A percentile compares a stretch with the other conserved stretches of the same genome.
phyloP scores from a whole-genome alignment of 1,140 invertebrate genomes.

The Nephila pilipes region DNA sequence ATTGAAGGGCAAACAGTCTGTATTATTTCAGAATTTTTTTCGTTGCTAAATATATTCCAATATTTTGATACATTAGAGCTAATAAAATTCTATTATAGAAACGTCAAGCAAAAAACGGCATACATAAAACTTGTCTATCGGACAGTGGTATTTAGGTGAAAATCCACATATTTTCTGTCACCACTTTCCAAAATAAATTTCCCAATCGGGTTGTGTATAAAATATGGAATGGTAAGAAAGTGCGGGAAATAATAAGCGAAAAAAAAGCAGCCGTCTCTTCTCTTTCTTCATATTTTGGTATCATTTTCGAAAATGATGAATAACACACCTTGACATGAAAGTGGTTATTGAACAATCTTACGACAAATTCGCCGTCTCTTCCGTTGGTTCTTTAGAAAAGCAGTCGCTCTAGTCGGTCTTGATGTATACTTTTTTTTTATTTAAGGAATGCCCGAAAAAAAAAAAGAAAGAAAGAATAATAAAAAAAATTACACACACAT shows the following conservation, averaged over 20 bases:
- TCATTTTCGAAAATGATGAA: slow-evolving; percentile 51
- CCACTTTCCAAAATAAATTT: slow-evolving; percentile 18
- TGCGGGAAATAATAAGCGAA: neutral
- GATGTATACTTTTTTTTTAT: slow-evolving; percentile 48
- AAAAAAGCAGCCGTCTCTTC: neutral
- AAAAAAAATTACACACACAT: neutral
- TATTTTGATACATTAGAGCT: no score
- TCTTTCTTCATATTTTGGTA: slow-evolving; percentile 11
- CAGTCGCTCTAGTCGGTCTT: neutral
- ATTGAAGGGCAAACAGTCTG: no score
- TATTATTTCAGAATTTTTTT: no score
- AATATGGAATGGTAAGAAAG: neutral
- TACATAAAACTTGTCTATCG: no score
- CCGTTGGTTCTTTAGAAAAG: neutral
- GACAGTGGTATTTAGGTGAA: neutral
- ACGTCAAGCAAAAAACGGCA: neutral
- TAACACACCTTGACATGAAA: slow-evolving; percentile 51
- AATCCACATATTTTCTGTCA: neutral
- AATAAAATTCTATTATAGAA: no score
- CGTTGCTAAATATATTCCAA: no score
- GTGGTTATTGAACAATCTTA: slow-evolving; percentile 58
- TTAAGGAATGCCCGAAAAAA: neutral
- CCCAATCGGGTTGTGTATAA: slow-evolving; percentile 41
- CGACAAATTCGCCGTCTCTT: slow-evolving; percentile 54
- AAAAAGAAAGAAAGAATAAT: neutral